phyloP scores from a whole-genome alignment of 2,888 invertebrate species.

The Mimas tiliae region DNA sequence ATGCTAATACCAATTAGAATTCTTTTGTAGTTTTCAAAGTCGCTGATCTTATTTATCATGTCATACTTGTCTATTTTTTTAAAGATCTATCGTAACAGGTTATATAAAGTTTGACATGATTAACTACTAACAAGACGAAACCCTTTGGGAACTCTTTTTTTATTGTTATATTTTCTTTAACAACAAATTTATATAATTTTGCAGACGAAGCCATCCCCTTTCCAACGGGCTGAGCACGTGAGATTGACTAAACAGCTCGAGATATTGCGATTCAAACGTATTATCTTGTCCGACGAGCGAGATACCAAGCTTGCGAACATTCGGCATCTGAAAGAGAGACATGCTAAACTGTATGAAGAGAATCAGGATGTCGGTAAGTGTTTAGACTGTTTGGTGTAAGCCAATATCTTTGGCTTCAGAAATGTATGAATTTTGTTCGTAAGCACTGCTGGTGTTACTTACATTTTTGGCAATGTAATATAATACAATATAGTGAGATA shows the following conservation, averaged over 20 bases:
- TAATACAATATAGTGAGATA: background rate
- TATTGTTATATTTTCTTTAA: no score
- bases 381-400: background rate
- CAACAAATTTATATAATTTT: constrained; percentile 34
- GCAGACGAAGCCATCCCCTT: constrained; percentile 86
- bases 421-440: background rate
- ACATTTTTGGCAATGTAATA: background rate
- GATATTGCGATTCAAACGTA: constrained; percentile 87
- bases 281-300: constrained; percentile 88
- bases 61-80: no score
- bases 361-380: constrained; percentile 88
- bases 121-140: no score
- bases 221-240: constrained; percentile 86
- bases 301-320: constrained; percentile 86
- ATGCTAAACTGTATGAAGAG: constrained; percentile 86
- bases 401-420: background rate
- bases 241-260: constrained; percentile 89
- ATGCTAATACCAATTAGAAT: no score
- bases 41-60: no score
- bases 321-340: constrained; percentile 86
- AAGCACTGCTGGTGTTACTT: background rate
- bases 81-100: no score
- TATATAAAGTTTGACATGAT: no score
- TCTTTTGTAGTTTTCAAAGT: no score
- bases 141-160: no score